Evolutionary conservation across 2,888 invertebrate genomes (phyloP).

Genomic region (Chelonus formosanus): DNA sequence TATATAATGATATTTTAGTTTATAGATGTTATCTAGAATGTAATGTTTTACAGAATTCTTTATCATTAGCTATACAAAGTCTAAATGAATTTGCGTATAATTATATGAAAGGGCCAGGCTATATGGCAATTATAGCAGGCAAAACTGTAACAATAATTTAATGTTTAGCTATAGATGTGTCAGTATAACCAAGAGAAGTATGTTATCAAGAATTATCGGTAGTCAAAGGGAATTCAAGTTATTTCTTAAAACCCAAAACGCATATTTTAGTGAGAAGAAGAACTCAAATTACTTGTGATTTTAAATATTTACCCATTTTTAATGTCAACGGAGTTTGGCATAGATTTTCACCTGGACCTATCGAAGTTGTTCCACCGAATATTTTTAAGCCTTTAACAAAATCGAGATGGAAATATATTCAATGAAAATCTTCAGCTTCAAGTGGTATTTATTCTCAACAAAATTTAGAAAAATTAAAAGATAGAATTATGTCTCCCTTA

Average conservation of each 20-base stretch:
- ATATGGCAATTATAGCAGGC: constrained; percentile 41
- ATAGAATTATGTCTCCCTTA: constrained; percentile 37
- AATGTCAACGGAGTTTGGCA: constrained; percentile 35
- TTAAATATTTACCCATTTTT: constrained; percentile 31
- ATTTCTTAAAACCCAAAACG: constrained; percentile 41
- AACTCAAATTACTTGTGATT: constrained; percentile 30
- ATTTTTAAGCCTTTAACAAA: constrained; percentile 31
- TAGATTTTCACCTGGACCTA: constrained; percentile 31
- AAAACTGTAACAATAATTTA: constrained; percentile 28
- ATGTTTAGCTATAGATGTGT: neutral
- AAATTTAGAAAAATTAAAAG: constrained; percentile 30
- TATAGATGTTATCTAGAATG: constrained; percentile 39
- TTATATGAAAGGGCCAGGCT: constrained; percentile 39
- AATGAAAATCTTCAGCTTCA: constrained; percentile 31
- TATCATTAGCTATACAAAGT: constrained; percentile 38
- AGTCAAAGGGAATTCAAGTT: constrained; percentile 8
- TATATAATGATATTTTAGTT: constrained; percentile 37
- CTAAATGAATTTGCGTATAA: constrained; percentile 41
- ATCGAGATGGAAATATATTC: constrained; percentile 38
- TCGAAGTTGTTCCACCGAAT: constrained; percentile 22
- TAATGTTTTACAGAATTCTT: constrained; percentile 40
- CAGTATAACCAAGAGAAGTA: constrained; percentile 38
- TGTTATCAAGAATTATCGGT: constrained; percentile 38
- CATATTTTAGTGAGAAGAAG: constrained; percentile 41
- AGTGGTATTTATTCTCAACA: constrained; percentile 37